These are phyloP conservation scores for Porites divaricata DNA, from an alignment of 92 coral and sea anemone genomes.

Conservation along the genomic window DNA sequence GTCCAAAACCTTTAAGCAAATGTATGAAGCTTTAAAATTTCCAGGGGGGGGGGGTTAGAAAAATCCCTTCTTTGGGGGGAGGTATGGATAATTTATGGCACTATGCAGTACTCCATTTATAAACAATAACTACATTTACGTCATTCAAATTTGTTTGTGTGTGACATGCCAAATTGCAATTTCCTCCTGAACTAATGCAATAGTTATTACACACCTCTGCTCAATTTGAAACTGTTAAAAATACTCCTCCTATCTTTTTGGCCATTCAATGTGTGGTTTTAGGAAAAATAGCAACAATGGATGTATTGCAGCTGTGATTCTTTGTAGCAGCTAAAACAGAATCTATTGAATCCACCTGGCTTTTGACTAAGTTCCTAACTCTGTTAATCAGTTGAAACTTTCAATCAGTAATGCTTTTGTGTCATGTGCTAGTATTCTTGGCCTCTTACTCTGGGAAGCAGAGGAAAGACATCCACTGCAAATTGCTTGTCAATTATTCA, in stretches of 20 bases:
- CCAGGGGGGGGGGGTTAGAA: neutral
- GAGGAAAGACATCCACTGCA: constrained; percentile 16
- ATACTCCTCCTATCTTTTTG: neutral
- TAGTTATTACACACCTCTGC: constrained; percentile 6
- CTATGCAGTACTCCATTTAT: constrained; percentile 1
- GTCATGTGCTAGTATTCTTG: constrained; percentile 3
- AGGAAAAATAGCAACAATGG: neutral
- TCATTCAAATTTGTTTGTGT: constrained; percentile 8
- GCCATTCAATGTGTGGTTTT: neutral
- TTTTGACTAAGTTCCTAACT: neutral
- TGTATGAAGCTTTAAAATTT: constrained; percentile 1
- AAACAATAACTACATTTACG: neutral
- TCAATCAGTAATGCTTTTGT: constrained; percentile 1
- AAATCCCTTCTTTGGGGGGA: neutral
- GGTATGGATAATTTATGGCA: constrained; percentile 7
- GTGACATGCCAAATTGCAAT: constrained; percentile 6
- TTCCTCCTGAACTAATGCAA: constrained; percentile 7
- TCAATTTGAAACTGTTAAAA: constrained; percentile 4
- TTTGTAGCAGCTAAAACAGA: neutral
- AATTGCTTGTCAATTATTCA: constrained; percentile 8
- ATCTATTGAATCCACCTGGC: constrained; percentile 2
- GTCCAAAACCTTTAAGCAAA: constrained; percentile 2
- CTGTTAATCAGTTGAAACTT: constrained; percentile 9
- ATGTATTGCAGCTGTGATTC: neutral
- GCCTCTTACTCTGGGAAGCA: neutral